Conservation (phyloP, 2,888 invertebrate species). For the Trimorus sp. region DNA sequence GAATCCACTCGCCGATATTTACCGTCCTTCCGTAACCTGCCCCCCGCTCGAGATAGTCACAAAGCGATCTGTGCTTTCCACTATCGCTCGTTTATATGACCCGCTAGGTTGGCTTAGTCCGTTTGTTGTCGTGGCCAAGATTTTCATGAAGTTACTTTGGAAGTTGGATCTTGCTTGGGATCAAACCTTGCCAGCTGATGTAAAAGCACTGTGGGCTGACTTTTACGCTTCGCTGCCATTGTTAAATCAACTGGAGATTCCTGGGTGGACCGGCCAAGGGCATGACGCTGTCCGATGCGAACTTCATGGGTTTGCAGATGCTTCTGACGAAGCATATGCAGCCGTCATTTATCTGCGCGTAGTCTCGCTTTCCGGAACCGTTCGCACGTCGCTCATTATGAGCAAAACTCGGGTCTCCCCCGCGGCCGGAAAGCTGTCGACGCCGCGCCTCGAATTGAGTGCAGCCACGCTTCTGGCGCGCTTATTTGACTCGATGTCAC, state of each 20-base stretch:
- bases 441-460: too few relatives aligned
- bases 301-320: not conserved
- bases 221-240: not conserved
- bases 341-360: constrained; percentile 3
- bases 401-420: not conserved
- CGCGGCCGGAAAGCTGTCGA: not conserved
- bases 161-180: too few relatives aligned
- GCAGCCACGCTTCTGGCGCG: too few relatives aligned
- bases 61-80: too few relatives aligned
- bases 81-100: too few relatives aligned
- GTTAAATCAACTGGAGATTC: not conserved
- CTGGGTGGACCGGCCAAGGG: not conserved
- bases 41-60: too few relatives aligned
- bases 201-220: not conserved
- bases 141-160: not conserved
- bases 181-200: not conserved
- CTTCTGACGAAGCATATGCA: not conserved
- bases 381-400: not conserved
- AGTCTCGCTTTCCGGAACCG: too few relatives aligned
- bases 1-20: not conserved
- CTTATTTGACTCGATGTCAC: not conserved
- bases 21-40: not conserved
- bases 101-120: not conserved
- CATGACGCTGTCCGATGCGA: not conserved
- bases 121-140: not conserved